Evolutionary conservation across 2,888 invertebrate genomes (phyloP).

Genomic region (Nemotelus nigrinus): DNA sequence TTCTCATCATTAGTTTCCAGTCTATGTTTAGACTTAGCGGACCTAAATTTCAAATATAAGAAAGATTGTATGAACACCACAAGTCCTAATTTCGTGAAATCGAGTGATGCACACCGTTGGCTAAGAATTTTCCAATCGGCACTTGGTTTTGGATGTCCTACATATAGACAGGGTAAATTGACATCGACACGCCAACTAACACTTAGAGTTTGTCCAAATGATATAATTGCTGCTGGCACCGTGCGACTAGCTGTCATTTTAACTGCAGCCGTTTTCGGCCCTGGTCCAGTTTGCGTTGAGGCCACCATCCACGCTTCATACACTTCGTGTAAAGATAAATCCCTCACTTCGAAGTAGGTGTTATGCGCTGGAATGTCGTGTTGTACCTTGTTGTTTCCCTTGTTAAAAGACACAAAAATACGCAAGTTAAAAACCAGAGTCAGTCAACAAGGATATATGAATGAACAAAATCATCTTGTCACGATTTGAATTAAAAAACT

Average conservation of each 20-base stretch:
- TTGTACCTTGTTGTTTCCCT: constrained; percentile 32
- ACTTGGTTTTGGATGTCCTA: constrained; percentile 67
- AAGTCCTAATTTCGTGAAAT: not conserved
- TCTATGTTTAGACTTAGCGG: constrained; percentile 58
- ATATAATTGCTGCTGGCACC: constrained; percentile 69
- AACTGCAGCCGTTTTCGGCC: constrained; percentile 69
- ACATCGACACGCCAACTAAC: constrained; percentile 69
- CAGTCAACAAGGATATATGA: not conserved
- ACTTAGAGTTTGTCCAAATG: constrained; percentile 68
- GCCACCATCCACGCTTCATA: constrained; percentile 74
- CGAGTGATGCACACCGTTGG: constrained; percentile 55
- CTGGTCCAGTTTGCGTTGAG: constrained; percentile 71
- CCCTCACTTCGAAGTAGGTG: constrained; percentile 67
- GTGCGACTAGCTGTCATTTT: constrained; percentile 66
- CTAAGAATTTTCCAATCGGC: constrained; percentile 68
- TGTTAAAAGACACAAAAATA: not conserved
- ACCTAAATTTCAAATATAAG: constrained; percentile 46
- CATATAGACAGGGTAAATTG: constrained; percentile 67
- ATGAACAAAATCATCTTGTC: not conserved
- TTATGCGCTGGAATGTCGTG: constrained; percentile 65
- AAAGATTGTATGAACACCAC: not conserved
- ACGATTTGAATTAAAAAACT: not conserved
- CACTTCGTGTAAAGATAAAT: constrained; percentile 67
- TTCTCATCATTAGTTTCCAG: constrained; percentile 66
- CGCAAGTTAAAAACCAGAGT: not conserved